These are phyloP conservation scores for Neoseiulus cucumeris DNA, from an alignment of 1,140 invertebrate species.

Conservation along the genomic window DNA sequence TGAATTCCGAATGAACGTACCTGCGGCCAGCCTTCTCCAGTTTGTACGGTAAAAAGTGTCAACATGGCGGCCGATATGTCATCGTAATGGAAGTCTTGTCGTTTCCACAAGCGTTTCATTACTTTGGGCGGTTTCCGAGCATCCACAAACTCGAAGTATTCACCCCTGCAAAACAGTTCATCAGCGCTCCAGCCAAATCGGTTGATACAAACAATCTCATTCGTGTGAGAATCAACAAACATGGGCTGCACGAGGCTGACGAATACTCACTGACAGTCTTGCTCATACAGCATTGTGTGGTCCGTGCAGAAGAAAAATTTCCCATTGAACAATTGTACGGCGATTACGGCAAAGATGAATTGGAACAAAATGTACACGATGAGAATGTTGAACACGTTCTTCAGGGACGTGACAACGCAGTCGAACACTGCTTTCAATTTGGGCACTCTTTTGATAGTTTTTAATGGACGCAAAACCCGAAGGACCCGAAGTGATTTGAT, in stretches of 20 bases:
- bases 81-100: slow-evolving; percentile 91
- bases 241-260: neutral
- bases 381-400: slow-evolving; percentile 99
- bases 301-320: slow-evolving; percentile 99
- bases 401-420: slow-evolving; percentile 99
- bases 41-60: slow-evolving; percentile 96
- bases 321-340: slow-evolving; percentile 99
- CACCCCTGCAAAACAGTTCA: slow-evolving; percentile 42
- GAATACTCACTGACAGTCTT: slow-evolving; percentile 77
- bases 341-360: slow-evolving; percentile 99
- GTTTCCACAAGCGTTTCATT: slow-evolving; percentile 60
- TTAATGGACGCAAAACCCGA: slow-evolving; percentile 90
- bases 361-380: slow-evolving; percentile 99
- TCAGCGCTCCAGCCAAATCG: neutral
- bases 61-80: slow-evolving; percentile 94
- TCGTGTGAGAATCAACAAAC: neutral
- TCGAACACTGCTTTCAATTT: slow-evolving; percentile 87
- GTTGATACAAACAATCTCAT: neutral
- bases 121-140: slow-evolving; percentile 58
- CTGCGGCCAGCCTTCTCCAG: slow-evolving; percentile 91
- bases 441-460: slow-evolving; percentile 99
- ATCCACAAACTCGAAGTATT: slow-evolving; percentile 71
- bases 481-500: slow-evolving; percentile 97
- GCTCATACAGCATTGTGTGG: slow-evolving; percentile 77
- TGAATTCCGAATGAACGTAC: neutral